Evolutionary conservation across 2,888 invertebrate genomes (phyloP).

Genomic region (Brenthis daphne): DNA sequence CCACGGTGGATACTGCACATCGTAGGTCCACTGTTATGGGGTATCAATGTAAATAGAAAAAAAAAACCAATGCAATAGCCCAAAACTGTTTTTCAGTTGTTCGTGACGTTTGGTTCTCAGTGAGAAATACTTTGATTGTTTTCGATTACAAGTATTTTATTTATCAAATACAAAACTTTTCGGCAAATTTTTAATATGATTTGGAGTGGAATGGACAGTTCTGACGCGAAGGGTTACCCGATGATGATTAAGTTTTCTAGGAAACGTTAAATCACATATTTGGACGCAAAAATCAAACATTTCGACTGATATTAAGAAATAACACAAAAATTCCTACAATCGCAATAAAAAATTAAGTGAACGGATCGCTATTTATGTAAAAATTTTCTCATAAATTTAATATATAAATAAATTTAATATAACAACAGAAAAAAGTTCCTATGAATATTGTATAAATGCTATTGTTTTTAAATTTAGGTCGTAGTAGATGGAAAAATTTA

Average conservation of each 20-base stretch:
- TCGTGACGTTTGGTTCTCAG: constrained; percentile 62
- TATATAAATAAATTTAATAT: constrained; percentile 81
- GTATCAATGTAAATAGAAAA: constrained; percentile 66
- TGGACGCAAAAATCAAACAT: constrained; percentile 45
- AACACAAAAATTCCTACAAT: constrained; percentile 53
- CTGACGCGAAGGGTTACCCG: constrained; percentile 64
- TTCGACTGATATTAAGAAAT: constrained; percentile 58
- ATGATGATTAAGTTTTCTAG: constrained; percentile 72
- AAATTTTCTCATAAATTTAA: constrained; percentile 74
- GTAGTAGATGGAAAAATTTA: constrained; percentile 81
- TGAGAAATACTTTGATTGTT: constrained; percentile 52
- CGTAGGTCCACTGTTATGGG: constrained; percentile 44
- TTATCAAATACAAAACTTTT: constrained; percentile 74
- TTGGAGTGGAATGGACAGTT: constrained; percentile 69
- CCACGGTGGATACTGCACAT: constrained; percentile 41
- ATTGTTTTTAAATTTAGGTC: constrained; percentile 81
- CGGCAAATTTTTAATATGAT: constrained; percentile 62
- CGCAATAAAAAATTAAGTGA: constrained; percentile 66
- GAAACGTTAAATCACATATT: constrained; percentile 69
- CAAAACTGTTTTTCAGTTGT: constrained; percentile 70
- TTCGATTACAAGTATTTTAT: constrained; percentile 51
- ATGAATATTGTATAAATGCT: constrained; percentile 82
- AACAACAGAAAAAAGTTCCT: constrained; percentile 82
- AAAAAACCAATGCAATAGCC: constrained; percentile 80
- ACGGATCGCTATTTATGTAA: constrained; percentile 82